phyloP scores from a whole-genome alignment of 2,888 invertebrate genomes.

The Cantharis rustica region DNA sequence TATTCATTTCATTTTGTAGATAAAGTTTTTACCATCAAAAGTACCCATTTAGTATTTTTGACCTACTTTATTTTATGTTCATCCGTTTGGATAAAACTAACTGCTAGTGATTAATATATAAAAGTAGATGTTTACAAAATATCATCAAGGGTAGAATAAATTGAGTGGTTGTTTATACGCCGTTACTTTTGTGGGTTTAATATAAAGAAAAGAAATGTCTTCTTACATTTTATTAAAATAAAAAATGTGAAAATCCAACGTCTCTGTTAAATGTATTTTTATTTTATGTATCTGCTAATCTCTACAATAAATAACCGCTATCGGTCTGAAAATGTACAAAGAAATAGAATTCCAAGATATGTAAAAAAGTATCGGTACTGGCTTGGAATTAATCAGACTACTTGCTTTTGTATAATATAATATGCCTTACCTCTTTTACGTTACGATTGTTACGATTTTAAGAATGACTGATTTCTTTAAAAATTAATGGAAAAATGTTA shows the following conservation, averaged over 20 bases:
- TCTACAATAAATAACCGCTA: background rate
- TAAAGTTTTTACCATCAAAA: background rate
- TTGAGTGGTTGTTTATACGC: background rate
- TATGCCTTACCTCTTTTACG: no score
- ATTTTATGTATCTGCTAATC: background rate
- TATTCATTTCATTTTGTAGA: background rate
- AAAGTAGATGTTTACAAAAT: background rate
- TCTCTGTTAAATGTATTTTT: background rate
- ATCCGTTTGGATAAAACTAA: slow-evolving; percentile 14
- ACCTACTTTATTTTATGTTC: slow-evolving; percentile 8
- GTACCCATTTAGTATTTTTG: slow-evolving; percentile 7
- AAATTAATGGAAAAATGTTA: no score
- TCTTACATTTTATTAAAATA: background rate
- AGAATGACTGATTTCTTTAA: no score
- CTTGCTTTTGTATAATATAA: no score
- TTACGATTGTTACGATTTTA: no score
- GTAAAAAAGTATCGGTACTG: background rate
- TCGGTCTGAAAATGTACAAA: background rate
- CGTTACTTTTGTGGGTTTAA: background rate
- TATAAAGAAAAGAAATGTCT: background rate
- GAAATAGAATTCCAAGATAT: background rate
- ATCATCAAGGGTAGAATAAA: background rate
- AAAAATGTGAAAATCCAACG: background rate
- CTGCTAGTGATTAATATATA: slow-evolving; percentile 1
- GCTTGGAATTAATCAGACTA: no score